A percentile compares a stretch with the other conserved stretches of the same genome.
phyloP scores from a whole-genome alignment of 2,888 invertebrate genomes.

The Chaitophorus viminalis region DNA sequence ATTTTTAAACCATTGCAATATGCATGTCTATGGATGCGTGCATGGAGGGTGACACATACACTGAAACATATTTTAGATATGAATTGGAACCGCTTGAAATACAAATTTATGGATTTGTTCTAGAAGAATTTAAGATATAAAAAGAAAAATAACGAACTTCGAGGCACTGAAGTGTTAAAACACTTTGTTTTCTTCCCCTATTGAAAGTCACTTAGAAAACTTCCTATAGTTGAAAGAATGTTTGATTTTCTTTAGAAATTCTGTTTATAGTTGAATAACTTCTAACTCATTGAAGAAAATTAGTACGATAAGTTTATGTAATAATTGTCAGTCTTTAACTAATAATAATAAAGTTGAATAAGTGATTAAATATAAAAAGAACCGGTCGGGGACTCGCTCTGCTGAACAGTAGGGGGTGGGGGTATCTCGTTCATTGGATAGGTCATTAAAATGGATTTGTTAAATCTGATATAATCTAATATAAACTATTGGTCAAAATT shows the following conservation, averaged over 20 bases:
- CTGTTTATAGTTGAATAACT: constrained; percentile 16
- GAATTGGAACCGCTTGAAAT: constrained; percentile 17
- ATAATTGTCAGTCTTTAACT: not conserved
- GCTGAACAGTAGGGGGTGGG: too few species aligned
- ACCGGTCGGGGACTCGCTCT: too few species aligned
- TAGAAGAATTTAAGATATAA: constrained; percentile 15
- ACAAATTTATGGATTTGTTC: constrained; percentile 30
- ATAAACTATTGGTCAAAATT: too few species aligned
- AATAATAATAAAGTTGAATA: not conserved
- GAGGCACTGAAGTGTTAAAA: constrained; percentile 21
- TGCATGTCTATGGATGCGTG: too few species aligned
- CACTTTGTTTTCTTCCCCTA: constrained; percentile 12
- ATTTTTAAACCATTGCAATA: not conserved
- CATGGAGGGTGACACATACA: not conserved
- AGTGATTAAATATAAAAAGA: too few species aligned
- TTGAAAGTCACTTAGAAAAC: constrained; percentile 11
- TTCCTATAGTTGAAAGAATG: constrained; percentile 19
- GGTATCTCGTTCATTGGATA: too few species aligned
- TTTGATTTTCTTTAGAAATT: constrained; percentile 4
- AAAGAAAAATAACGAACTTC: constrained; percentile 17
- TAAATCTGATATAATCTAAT: too few species aligned
- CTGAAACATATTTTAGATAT: too few species aligned
- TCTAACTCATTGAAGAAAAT: constrained; percentile 15
- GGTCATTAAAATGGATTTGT: too few species aligned
- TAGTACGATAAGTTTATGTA: not conserved